Percentiles rank a stretch among this genome's conserved stretches.
Evolutionary conservation across 2,888 invertebrate species (phyloP).

Genomic region (Kuschelorhynchus macadamiae): DNA sequence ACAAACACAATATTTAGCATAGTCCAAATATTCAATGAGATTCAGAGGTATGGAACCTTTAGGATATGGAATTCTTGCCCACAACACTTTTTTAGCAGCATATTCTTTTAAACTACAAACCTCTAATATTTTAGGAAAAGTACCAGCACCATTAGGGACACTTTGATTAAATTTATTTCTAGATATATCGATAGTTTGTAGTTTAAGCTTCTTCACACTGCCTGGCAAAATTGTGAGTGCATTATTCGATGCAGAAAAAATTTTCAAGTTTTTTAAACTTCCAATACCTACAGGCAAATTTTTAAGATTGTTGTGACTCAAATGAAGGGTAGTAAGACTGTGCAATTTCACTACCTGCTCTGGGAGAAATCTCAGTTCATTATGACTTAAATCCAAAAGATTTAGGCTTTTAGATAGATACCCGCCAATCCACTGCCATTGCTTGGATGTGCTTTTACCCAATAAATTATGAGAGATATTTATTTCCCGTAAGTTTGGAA

Average conservation of each 20-base stretch:
- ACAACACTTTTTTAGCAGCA: constrained; percentile 72
- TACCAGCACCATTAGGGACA: constrained; percentile 40
- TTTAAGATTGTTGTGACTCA: constrained; percentile 75
- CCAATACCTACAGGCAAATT: constrained; percentile 78
- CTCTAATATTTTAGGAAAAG: constrained; percentile 62
- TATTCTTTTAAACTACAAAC: constrained; percentile 72
- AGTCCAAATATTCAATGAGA: constrained; percentile 74
- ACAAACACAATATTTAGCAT: constrained; percentile 76
- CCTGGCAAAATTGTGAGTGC: constrained; percentile 73
- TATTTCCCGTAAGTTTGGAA: constrained; percentile 75
- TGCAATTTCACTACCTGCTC: constrained; percentile 75
- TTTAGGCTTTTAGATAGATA: constrained; percentile 71
- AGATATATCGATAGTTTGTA: constrained; percentile 74
- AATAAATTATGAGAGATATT: constrained; percentile 77
- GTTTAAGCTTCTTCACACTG: constrained; percentile 71
- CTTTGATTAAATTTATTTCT: constrained; percentile 70
- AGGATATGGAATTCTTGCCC: constrained; percentile 72
- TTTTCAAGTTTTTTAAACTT: constrained; percentile 71
- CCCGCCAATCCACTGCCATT: constrained; percentile 80
- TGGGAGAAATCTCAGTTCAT: constrained; percentile 74
- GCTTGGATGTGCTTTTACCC: constrained; percentile 70
- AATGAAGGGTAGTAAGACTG: constrained; percentile 75
- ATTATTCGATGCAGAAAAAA: constrained; percentile 73
- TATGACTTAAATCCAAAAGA: constrained; percentile 77
- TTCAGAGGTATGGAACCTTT: constrained; percentile 74